Percentiles rank a stretch among this genome's conserved stretches.
Conservation (phyloP, 2,113 vertebrate genomes). For the Spermophilus dauricus region DNA sequence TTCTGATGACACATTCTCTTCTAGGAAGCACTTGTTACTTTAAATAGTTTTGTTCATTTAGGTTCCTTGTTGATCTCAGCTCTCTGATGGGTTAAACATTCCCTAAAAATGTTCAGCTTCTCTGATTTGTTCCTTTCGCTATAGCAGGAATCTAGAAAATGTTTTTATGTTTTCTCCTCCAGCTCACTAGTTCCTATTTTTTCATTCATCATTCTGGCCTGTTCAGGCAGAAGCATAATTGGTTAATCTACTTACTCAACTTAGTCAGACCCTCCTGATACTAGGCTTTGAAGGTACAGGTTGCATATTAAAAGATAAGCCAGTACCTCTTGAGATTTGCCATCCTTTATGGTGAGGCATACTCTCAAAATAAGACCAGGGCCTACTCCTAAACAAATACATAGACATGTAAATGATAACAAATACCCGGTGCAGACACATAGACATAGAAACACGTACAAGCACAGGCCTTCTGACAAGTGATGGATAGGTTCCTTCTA, state of each 20-base stretch:
- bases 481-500: not conserved
- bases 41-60: not conserved
- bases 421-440: not conserved
- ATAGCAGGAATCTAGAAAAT: not conserved
- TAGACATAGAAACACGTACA: accelerated
- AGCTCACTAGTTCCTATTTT: not conserved
- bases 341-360: too few species aligned
- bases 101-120: not conserved
- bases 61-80: not conserved
- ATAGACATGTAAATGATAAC: too few species aligned
- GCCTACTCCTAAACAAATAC: not conserved
- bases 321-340: not conserved
- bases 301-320: not conserved
- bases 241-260: not conserved
- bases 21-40: not conserved
- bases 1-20: not conserved
- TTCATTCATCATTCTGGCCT: not conserved
- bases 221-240: not conserved
- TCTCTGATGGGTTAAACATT: not conserved
- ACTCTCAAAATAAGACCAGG: not conserved
- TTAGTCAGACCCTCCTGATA: not conserved
- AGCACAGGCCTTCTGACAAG: not conserved
- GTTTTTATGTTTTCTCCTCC: not conserved
- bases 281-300: not conserved
- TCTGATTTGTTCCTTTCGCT: not conserved